These are phyloP conservation scores for Lasioglossum baleicum DNA, from an alignment of 1,140 invertebrate genomes.

Conservation along the genomic window DNA sequence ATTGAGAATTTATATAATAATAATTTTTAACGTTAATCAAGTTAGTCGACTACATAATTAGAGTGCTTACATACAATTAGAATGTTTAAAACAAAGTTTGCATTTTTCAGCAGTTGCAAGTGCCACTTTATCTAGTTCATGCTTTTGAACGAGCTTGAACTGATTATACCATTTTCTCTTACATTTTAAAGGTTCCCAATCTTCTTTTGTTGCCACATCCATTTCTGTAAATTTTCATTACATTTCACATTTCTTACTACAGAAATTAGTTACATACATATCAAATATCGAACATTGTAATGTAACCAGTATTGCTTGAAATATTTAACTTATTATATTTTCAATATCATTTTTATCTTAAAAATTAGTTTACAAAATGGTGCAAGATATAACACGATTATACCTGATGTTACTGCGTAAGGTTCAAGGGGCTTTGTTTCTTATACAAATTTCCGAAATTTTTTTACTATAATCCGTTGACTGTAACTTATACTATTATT, in stretches of 20 bases:
- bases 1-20: too few species aligned
- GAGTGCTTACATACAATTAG: constrained; percentile 24
- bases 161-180: constrained; percentile 48
- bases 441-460: constrained; percentile 66
- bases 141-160: constrained; percentile 41
- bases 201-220: neutral
- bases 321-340: too few species aligned
- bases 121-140: constrained; percentile 54
- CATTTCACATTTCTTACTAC: too few species aligned
- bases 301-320: neutral
- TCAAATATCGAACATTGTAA: too few species aligned
- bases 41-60: too few species aligned
- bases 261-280: too few species aligned
- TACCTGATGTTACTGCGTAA: constrained; percentile 9
- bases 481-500: constrained; percentile 28
- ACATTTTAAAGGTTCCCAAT: neutral
- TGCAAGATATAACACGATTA: too few species aligned
- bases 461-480: constrained; percentile 51
- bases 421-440: constrained; percentile 33
- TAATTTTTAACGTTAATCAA: too few species aligned
- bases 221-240: too few species aligned
- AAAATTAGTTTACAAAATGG: too few species aligned
- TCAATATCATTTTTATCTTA: too few species aligned
- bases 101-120: constrained; percentile 30
- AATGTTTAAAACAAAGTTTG: constrained; percentile 43